Conservation (phyloP, 1,140 invertebrate species). For the Nebria ingens region DNA sequence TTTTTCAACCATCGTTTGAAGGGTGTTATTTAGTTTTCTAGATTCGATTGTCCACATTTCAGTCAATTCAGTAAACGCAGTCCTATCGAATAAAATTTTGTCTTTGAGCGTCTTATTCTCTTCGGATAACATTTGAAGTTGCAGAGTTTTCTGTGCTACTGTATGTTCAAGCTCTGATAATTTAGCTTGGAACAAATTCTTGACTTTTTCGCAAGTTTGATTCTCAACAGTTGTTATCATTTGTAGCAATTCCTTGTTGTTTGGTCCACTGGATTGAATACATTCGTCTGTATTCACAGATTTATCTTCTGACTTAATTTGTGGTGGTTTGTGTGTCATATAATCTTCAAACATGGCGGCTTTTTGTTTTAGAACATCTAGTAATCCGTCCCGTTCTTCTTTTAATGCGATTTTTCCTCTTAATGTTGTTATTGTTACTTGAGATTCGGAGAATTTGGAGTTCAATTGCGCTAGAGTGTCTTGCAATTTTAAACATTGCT, state of each 20-base stretch:
- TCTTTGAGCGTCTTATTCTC: background rate
- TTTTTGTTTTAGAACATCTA: background rate
- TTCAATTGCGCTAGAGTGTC: background rate
- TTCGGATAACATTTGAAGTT: background rate
- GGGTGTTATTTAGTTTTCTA: background rate
- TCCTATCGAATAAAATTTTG: background rate
- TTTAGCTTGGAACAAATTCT: background rate
- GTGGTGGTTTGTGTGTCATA: background rate
- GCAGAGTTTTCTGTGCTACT: background rate
- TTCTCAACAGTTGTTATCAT: background rate
- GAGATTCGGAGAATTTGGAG: background rate
- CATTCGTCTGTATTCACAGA: background rate
- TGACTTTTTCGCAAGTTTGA: background rate
- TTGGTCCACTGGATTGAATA: background rate
- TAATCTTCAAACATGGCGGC: constrained; percentile 1
- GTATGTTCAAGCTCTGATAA: background rate
- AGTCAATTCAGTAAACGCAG: background rate
- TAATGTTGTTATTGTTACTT: background rate
- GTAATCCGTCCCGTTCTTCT: background rate
- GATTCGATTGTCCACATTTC: background rate
- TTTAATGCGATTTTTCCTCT: background rate
- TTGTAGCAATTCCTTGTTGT: background rate
- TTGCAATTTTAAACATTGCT: background rate
- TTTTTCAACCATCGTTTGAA: background rate
- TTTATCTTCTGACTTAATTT: background rate